phyloP scores from a whole-genome alignment of 37 sponge, comb jelly and placozoan species.

The Bolinopsis microptera region DNA sequence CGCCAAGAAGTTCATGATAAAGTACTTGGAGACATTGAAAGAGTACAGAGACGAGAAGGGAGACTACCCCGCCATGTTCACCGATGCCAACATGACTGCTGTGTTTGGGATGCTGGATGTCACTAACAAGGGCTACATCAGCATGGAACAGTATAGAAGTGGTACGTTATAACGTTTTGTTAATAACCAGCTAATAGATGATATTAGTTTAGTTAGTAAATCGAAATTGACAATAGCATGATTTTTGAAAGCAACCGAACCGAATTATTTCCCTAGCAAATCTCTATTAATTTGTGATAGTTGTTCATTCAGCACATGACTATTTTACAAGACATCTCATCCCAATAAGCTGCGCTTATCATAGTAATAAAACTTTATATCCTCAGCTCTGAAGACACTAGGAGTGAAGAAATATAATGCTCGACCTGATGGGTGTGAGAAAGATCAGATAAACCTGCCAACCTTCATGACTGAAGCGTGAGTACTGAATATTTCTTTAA shows the following conservation, averaged over 20 bases:
- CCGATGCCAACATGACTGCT: conserved; percentile 80
- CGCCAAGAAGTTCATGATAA: conserved; percentile 76
- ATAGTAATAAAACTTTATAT: too few relatives aligned
- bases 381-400: conserved; percentile 55
- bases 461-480: conserved; percentile 63
- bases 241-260: too few relatives aligned
- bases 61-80: conserved; percentile 75
- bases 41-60: conserved; percentile 67
- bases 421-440: conserved; percentile 64
- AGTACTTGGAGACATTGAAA: conserved; percentile 75
- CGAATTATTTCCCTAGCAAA: too few relatives aligned
- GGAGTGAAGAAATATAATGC: conserved; percentile 62
- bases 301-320: too few relatives aligned
- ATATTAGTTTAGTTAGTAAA: too few relatives aligned
- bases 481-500: neutral
- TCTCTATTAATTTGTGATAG: too few relatives aligned
- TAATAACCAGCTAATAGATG: too few relatives aligned
- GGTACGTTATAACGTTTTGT: too few relatives aligned
- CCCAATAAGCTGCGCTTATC: too few relatives aligned
- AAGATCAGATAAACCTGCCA: conserved; percentile 41
- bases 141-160: conserved; percentile 75
- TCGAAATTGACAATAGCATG: too few relatives aligned
- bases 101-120: conserved; percentile 90
- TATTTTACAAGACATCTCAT: too few relatives aligned
- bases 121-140: conserved; percentile 77